Conservation (phyloP, 2,797 vertebrate genomes). For the Bovichtus diacanthus region DNA sequence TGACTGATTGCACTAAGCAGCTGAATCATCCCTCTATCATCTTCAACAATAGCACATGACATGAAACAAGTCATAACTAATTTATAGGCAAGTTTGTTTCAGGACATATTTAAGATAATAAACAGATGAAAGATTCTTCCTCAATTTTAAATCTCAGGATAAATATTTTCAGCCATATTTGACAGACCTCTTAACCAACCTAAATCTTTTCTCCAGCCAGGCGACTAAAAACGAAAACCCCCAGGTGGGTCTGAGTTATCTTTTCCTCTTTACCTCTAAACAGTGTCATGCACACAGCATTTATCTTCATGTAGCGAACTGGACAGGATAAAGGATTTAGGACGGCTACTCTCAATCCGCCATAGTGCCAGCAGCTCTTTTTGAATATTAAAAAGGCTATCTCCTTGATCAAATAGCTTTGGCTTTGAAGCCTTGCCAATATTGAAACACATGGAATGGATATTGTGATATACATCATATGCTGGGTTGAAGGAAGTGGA, state of each 20-base stretch:
- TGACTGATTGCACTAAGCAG: constrained; percentile 48
- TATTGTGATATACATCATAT: constrained; percentile 29
- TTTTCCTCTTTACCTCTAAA: constrained; percentile 49
- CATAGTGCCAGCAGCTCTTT: constrained; percentile 61
- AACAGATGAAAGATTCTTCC: not conserved
- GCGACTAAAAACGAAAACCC: constrained; percentile 23
- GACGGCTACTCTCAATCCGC: constrained; percentile 55
- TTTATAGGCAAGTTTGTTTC: constrained; percentile 39
- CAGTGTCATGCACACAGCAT: constrained; percentile 50
- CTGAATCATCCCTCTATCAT: constrained; percentile 18
- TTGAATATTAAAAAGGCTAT: constrained; percentile 74
- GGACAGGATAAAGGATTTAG: constrained; percentile 56
- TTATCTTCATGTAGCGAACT: constrained; percentile 59
- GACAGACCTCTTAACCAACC: constrained; percentile 40
- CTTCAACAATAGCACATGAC: constrained; percentile 28
- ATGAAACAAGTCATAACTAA: constrained; percentile 23
- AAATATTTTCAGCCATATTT: constrained; percentile 46
- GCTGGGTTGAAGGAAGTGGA: constrained; percentile 5
- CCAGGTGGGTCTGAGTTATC: constrained; percentile 30
- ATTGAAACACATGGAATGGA: constrained; percentile 25
- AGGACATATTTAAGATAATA: not conserved
- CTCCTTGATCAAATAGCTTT: constrained; percentile 60
- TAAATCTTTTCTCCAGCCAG: constrained; percentile 8
- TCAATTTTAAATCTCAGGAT: constrained; percentile 9
- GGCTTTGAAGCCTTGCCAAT: constrained; percentile 54